A percentile compares a stretch with the other conserved stretches of the same genome.
phyloP scores from a whole-genome alignment of 2,113 vertebrate genomes.

The Steatornis caripensis region DNA sequence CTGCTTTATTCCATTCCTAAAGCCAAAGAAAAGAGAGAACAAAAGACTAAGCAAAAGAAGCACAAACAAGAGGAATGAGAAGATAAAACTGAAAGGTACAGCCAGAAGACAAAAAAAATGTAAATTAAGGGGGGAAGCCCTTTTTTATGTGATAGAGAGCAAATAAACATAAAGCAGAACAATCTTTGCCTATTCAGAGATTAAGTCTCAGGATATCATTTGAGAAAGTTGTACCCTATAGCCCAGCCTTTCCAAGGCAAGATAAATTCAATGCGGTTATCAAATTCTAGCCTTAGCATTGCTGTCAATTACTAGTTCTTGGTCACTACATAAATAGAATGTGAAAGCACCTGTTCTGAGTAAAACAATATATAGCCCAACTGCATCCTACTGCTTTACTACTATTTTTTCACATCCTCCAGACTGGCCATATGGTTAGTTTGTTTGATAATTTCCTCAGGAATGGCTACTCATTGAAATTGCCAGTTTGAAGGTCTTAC shows the following conservation, averaged over 20 bases:
- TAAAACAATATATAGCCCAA: conserved; percentile 1
- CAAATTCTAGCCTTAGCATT: not conserved
- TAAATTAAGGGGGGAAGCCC: not conserved
- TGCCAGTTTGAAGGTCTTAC: not conserved
- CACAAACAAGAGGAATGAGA: not conserved
- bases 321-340: not conserved
- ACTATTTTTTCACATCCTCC: conserved; percentile 1
- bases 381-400: conserved; percentile 8
- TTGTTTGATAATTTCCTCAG: not conserved
- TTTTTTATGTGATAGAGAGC: not conserved
- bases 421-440: conserved; percentile 37
- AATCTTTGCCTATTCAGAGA: not conserved
- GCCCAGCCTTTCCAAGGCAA: not conserved
- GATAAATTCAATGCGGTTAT: not conserved
- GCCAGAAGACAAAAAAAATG: not conserved
- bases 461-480: not conserved
- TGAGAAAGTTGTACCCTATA: not conserved
- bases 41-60: not conserved
- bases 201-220: not conserved
- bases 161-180: not conserved
- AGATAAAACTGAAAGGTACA: not conserved
- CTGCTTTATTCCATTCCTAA: not conserved
- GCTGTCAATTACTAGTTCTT: not conserved
- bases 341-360: not conserved
- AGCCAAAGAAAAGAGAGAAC: not conserved